Evolutionary conservation across 2,113 vertebrate genomes (phyloP), one percentile per base, ranked within the genome.

Genomic region (Anhinga rufa): DNA sequence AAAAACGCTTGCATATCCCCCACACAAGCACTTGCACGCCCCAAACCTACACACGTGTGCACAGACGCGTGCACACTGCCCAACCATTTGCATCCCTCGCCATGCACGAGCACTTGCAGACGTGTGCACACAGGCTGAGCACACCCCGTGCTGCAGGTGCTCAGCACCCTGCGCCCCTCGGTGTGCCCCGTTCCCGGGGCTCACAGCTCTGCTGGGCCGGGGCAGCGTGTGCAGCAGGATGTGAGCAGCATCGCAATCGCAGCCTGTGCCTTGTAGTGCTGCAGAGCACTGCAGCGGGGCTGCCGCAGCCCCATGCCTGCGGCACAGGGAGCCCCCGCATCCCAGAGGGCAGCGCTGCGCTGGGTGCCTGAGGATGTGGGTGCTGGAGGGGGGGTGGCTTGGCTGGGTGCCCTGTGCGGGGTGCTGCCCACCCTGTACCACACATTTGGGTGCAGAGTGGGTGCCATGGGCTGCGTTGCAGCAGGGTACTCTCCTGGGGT

Each of bases 171-270:
- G 6, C 5, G 1, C 46, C 51, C 42, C 20, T 25, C 2, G 3
- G 16, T 2, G 5, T 12, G 31, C 12, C 55, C 61, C 9, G 4
- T 36, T 44, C 38, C 69, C 4, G 5, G 54, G 61, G 40, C 9
- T 13, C 2, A 9, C 52, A 25, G 31, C 11, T 38, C 22, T 4
- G 17, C 51, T 11, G 57, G 57, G 57, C 68, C 12, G 10, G 15
- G 25, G 32, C 9, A 2, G 78, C 36, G 9, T 18, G 68, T 82
- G 93, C 96, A 55, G 86, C 74, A 25, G 82, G 95, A 90, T 97
- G 97, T 94, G 98, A 95, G 96, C 70, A 38, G 97, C 97, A 77
- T 97, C 28, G 34, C 95, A 92, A 95, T 20, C 2, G 25, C 77
- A 72, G n/a, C 51, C n/a, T 7, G 51, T 1, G 14, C 38, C 54